Evolutionary conservation across 2,888 invertebrate genomes (phyloP).

Genomic region (Palloptera scutellata): DNA sequence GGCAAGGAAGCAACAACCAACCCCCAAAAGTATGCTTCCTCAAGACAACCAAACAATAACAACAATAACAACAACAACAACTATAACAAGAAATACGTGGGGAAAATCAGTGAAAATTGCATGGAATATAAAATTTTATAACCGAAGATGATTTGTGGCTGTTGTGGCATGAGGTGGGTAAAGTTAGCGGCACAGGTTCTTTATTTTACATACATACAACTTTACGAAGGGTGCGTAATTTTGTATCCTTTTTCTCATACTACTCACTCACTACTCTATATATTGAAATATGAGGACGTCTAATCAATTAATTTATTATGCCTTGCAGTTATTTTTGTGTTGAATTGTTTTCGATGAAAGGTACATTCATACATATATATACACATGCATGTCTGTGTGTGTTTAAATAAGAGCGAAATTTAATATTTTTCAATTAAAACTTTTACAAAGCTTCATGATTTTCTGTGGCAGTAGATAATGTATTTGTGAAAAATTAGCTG

Average conservation of each 20-base stretch:
- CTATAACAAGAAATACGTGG: background rate
- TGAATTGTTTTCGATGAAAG: slow-evolving; percentile 10
- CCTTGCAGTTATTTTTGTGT: slow-evolving; percentile 34
- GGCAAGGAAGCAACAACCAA: background rate
- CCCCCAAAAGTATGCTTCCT: slow-evolving; percentile 24
- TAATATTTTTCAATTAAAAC: slow-evolving; percentile 40
- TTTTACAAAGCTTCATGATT: slow-evolving; percentile 23
- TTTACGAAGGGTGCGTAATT: background rate
- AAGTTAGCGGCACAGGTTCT: slow-evolving; percentile 6
- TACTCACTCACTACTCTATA: slow-evolving; percentile 9
- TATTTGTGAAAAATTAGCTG: background rate
- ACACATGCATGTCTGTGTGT: background rate
- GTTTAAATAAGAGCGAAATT: slow-evolving; percentile 19
- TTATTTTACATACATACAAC: background rate
- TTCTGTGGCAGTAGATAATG: background rate
- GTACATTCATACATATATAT: background rate
- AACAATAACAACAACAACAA: too few species aligned
- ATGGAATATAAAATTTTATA: slow-evolving; percentile 24
- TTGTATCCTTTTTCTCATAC: slow-evolving; percentile 9
- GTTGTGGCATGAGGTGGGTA: background rate
- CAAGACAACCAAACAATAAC: background rate
- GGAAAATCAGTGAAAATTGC: slow-evolving; percentile 30
- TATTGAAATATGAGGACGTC: slow-evolving; percentile 31
- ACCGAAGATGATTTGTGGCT: slow-evolving; percentile 34
- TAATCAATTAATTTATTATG: slow-evolving; percentile 41